These are phyloP conservation scores for Rhyacophila evoluta DNA, from an alignment of 2,888 invertebrate species.

Conservation along the genomic window DNA sequence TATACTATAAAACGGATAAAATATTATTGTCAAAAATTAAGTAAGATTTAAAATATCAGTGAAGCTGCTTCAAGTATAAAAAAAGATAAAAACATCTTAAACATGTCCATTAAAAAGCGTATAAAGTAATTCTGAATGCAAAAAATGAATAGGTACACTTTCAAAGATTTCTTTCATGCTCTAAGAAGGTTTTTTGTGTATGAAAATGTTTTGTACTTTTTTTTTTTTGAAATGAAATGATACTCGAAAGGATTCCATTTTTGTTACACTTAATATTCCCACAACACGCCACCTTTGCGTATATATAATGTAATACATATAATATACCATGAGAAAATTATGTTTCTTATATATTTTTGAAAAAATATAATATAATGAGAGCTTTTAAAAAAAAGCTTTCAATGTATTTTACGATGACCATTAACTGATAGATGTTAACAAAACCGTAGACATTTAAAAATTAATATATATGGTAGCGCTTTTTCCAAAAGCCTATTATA, in stretches of 20 bases:
- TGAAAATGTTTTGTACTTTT: slow-evolving; percentile 10
- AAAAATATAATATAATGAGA: no score
- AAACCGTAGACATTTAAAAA: neutral
- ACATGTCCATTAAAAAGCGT: neutral
- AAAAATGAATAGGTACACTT: neutral
- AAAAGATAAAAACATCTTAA: no score
- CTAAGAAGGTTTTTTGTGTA: neutral
- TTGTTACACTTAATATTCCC: neutral
- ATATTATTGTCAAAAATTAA: no score
- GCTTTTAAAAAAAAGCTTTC: neutral
- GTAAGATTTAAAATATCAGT: no score
- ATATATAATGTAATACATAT: neutral
- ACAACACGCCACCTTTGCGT: neutral
- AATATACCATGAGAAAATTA: neutral
- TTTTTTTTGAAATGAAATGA: slow-evolving; percentile 1
- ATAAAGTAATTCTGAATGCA: neutral
- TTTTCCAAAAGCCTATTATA: neutral
- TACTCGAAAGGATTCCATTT: neutral
- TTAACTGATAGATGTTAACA: neutral
- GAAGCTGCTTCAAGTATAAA: no score
- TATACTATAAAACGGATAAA: no score
- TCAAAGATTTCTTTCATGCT: neutral
- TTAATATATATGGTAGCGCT: neutral
- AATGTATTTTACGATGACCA: neutral
- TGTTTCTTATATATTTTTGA: no score